A percentile compares a stretch with the other conserved stretches of the same genome.
Conservation (phyloP, 2,888 invertebrate genomes). For the Sericinus montela region DNA sequence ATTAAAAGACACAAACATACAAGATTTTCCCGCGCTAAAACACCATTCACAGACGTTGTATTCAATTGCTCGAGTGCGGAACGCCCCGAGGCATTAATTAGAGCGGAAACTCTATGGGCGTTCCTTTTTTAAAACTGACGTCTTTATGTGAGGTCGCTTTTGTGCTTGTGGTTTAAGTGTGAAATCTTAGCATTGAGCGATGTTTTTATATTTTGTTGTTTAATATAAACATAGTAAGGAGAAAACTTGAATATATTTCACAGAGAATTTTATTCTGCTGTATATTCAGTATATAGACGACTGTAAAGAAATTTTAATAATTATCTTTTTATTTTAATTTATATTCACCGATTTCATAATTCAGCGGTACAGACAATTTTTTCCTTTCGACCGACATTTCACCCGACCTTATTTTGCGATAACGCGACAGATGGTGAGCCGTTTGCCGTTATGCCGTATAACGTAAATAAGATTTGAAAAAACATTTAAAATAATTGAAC, state of each 20-base stretch:
- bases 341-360: too few relatives aligned
- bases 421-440: too few relatives aligned
- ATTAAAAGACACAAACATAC: slow-evolving; percentile 75
- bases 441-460: too few relatives aligned
- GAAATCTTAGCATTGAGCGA: slow-evolving; percentile 55
- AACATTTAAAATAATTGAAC: too few relatives aligned
- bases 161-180: slow-evolving; percentile 60
- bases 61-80: slow-evolving; percentile 70
- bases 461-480: too few relatives aligned
- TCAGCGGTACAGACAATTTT: too few relatives aligned
- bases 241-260: background rate
- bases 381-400: too few relatives aligned
- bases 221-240: slow-evolving; percentile 2
- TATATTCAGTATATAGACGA: too few relatives aligned
- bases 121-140: slow-evolving; percentile 71
- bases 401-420: too few relatives aligned
- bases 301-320: too few relatives aligned
- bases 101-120: slow-evolving; percentile 72
- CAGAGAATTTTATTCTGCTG: too few relatives aligned
- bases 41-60: slow-evolving; percentile 67
- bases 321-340: too few relatives aligned
- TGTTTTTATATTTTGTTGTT: slow-evolving; percentile 30
- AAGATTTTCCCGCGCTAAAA: slow-evolving; percentile 65
- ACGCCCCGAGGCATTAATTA: slow-evolving; percentile 79
- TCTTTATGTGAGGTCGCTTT: slow-evolving; percentile 67